phyloP scores from a whole-genome alignment of 2,888 invertebrate species.

The Odontothrips loti region DNA sequence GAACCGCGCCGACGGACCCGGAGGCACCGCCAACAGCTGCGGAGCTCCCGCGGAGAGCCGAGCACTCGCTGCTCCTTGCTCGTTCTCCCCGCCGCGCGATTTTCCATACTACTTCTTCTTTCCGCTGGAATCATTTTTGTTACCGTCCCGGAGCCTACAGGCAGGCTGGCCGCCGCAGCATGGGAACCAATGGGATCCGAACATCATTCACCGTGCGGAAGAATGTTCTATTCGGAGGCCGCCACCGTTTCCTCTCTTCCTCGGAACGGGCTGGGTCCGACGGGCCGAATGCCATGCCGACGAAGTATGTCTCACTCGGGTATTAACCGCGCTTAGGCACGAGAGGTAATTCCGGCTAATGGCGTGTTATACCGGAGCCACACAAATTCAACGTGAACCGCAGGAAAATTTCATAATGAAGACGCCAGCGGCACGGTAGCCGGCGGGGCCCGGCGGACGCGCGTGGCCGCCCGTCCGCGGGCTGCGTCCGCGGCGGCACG shows the following conservation, averaged over 20 bases:
- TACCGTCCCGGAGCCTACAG: not conserved
- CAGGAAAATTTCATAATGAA: conserved; percentile 11
- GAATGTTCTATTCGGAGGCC: not conserved
- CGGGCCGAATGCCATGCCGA: not conserved
- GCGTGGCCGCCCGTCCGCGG: not conserved
- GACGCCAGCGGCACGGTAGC: not conserved
- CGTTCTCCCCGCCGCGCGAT: not conserved
- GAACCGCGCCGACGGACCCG: no score
- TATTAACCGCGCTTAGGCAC: not conserved
- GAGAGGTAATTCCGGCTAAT: not conserved
- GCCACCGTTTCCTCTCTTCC: not conserved
- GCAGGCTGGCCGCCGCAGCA: no score
- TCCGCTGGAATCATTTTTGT: not conserved
- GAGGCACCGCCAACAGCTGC: no score
- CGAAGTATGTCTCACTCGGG: not conserved
- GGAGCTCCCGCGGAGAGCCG: not conserved
- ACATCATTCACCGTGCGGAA: not conserved
- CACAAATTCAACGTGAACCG: not conserved
- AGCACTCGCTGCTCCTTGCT: not conserved
- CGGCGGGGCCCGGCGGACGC: not conserved
- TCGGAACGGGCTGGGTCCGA: not conserved
- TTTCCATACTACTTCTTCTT: not conserved
- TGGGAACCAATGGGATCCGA: no score
- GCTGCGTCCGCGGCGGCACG: not conserved
- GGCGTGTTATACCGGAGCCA: not conserved